Evolutionary conservation across 2,888 invertebrate genomes (phyloP).

Genomic region (Holacanthella duospinosa): DNA sequence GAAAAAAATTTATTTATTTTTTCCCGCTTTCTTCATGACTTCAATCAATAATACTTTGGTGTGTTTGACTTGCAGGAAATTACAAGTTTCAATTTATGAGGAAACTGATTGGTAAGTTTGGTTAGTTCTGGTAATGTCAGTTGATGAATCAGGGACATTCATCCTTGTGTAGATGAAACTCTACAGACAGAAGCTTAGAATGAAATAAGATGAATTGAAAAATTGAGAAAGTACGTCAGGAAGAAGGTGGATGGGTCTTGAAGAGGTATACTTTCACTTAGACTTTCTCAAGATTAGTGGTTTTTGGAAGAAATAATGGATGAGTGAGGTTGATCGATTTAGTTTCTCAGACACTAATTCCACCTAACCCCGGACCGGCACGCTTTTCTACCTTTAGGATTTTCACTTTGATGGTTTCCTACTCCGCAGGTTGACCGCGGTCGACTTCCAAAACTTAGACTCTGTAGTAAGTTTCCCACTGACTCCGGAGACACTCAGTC

Average conservation of each 20-base stretch:
- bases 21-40: background rate
- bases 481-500: background rate
- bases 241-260: background rate
- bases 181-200: background rate
- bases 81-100: too few relatives aligned
- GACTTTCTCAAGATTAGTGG: slow-evolving; percentile 3
- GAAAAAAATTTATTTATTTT: too few relatives aligned
- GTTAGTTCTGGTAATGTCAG: too few relatives aligned
- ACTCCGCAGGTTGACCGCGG: background rate
- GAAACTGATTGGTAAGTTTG: too few relatives aligned
- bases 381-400: background rate
- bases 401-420: background rate
- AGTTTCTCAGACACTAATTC: background rate
- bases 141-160: background rate
- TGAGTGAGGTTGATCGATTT: slow-evolving; percentile 1
- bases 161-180: background rate
- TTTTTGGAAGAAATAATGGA: slow-evolving; percentile 3
- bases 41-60: background rate
- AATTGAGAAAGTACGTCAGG: background rate
- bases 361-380: background rate
- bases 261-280: slow-evolving; percentile 3
- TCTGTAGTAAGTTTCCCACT: too few relatives aligned
- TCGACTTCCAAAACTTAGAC: background rate
- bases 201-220: slow-evolving; percentile 2
- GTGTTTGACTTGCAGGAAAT: too few relatives aligned